phyloP scores from a whole-genome alignment of 2,797 vertebrate genomes.

The Sebastes oblongus region DNA sequence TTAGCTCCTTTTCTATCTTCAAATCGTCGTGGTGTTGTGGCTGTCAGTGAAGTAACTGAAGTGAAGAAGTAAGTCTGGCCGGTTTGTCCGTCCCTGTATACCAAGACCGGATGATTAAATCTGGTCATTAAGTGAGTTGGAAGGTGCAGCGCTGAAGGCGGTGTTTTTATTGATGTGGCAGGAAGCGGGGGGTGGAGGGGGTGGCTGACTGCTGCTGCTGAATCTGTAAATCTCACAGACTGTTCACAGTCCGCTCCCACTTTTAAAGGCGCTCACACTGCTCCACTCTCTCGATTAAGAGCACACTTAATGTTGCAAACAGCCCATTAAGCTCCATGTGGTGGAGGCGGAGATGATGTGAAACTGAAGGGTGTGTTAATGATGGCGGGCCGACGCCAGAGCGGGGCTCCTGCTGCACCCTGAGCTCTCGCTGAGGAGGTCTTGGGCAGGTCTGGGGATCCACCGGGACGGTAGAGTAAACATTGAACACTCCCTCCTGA shows the following conservation, averaged over 20 bases:
- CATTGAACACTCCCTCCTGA: neutral
- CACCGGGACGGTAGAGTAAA: neutral
- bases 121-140: constrained; percentile 73
- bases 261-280: constrained; percentile 70
- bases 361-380: constrained; percentile 73
- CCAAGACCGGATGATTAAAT: constrained; percentile 68
- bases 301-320: constrained; percentile 79
- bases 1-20: neutral
- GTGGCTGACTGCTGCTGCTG: constrained; percentile 67
- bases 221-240: constrained; percentile 77
- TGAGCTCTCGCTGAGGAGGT: constrained; percentile 21
- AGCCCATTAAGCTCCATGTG: constrained; percentile 77
- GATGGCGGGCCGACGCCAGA: constrained; percentile 55
- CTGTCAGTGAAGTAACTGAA: constrained; percentile 14
- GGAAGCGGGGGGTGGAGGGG: constrained; percentile 56
- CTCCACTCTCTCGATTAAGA: constrained; percentile 74
- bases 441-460: constrained; percentile 23
- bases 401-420: constrained; percentile 12
- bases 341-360: constrained; percentile 59
- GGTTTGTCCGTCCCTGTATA: constrained; percentile 43
- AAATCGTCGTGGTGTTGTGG: neutral
- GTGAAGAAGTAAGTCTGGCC: constrained; percentile 37
- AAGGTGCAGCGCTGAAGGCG: constrained; percentile 68
- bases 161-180: constrained; percentile 83
- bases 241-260: constrained; percentile 72